These are phyloP conservation scores for Dunckerocampus dactyliophorus DNA, from an alignment of 2,113 vertebrate genomes.

Conservation along the genomic window DNA sequence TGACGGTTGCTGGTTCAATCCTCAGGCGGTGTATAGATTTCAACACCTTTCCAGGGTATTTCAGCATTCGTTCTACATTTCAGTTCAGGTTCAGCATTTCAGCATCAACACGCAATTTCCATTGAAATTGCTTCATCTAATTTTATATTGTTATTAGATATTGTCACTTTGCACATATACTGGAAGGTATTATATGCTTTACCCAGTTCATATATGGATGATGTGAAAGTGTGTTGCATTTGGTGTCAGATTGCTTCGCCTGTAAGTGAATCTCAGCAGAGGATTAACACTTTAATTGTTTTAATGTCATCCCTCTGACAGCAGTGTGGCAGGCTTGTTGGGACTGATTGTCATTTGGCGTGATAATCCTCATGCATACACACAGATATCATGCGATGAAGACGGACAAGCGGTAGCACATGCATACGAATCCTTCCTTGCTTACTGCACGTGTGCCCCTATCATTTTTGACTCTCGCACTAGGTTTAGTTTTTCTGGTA, in stretches of 20 bases:
- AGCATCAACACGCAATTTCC: too few species aligned
- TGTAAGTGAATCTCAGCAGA: background rate
- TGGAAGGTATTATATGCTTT: background rate
- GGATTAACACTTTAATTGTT: slow-evolving; percentile 13
- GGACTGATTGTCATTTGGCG: slow-evolving; percentile 21
- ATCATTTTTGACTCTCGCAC: background rate
- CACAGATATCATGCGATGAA: background rate
- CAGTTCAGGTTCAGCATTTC: too few species aligned
- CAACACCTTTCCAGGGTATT: too few species aligned
- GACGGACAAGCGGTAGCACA: background rate
- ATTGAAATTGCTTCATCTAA: too few species aligned
- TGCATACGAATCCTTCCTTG: background rate
- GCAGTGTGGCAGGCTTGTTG: slow-evolving; percentile 19
- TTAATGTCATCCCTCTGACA: background rate
- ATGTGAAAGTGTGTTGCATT: background rate
- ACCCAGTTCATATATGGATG: background rate
- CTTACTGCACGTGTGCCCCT: background rate
- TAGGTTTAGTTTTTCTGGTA: background rate
- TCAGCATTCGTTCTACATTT: too few species aligned
- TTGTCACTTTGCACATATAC: too few species aligned
- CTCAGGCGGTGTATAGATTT: too few species aligned
- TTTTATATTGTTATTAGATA: too few species aligned
- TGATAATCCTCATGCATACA: slow-evolving; percentile 19
- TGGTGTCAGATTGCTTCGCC: slow-evolving; percentile 1
- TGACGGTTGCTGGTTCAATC: too few species aligned